Conservation (phyloP, 2,888 invertebrate genomes). For the Folsomia manolachei region DNA sequence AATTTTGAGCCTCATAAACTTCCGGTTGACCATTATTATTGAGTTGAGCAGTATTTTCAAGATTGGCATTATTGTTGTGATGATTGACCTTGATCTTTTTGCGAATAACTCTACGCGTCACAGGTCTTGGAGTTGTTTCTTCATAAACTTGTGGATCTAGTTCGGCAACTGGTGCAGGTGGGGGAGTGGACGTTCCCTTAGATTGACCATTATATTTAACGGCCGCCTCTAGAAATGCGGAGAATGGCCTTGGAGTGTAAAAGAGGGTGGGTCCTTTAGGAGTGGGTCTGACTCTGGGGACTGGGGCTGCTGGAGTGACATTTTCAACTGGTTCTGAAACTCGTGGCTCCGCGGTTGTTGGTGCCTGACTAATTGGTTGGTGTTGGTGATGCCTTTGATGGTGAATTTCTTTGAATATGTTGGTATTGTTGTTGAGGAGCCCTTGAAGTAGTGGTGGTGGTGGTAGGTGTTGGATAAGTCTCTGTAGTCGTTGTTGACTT, state of each 20-base stretch:
- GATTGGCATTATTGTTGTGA: neutral
- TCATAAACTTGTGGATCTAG: neutral
- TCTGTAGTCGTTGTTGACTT: neutral
- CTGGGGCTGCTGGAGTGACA: slow-evolving; percentile 1
- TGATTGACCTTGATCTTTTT: neutral
- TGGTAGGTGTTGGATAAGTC: neutral
- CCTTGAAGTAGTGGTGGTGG: neutral
- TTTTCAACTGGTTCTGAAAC: neutral
- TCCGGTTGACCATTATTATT: neutral
- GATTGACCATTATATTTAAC: slow-evolving; percentile 5
- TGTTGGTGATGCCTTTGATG: neutral
- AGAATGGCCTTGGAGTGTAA: slow-evolving; percentile 18
- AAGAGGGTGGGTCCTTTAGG: neutral
- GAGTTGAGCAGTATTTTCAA: no score
- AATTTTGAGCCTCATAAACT: neutral
- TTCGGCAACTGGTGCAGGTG: slow-evolving; percentile 1
- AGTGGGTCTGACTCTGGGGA: neutral
- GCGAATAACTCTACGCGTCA: neutral
- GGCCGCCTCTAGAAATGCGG: slow-evolving; percentile 1
- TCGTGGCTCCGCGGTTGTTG: slow-evolving; percentile 11
- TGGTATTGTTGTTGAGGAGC: neutral
- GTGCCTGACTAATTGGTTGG: neutral
- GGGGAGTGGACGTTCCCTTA: neutral
- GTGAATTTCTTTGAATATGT: neutral
- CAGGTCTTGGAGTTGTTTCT: neutral